These are phyloP conservation scores for Corydoras sp. DNA, from an alignment of 2,113 vertebrate genomes.

Conservation along the genomic window DNA sequence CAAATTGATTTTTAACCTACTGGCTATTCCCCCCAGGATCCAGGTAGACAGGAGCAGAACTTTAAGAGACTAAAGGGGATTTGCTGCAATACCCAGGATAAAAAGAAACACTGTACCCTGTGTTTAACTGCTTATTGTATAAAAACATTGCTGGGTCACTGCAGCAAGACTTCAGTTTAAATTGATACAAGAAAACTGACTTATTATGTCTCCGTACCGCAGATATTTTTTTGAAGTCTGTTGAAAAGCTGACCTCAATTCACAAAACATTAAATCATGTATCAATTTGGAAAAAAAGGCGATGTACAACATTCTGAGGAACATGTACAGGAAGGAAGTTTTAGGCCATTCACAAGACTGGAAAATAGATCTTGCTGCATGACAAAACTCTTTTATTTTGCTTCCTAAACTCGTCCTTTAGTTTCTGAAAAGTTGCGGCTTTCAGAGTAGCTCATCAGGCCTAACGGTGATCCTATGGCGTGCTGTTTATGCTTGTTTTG, in stretches of 20 bases:
- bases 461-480: not conserved
- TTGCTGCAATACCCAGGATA: constrained; percentile 1
- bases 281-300: too few relatives aligned
- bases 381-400: too few relatives aligned
- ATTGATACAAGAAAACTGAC: too few relatives aligned
- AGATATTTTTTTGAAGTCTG: too few relatives aligned
- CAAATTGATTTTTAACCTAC: not conserved
- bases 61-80: not conserved
- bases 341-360: too few relatives aligned
- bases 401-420: not conserved
- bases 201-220: too few relatives aligned
- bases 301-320: too few relatives aligned
- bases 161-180: not conserved
- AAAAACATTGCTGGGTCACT: not conserved
- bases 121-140: not conserved
- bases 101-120: constrained; percentile 1
- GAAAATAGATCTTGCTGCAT: too few relatives aligned
- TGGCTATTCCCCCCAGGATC: not conserved
- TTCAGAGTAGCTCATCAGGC: not conserved
- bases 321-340: too few relatives aligned
- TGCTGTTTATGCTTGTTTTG: constrained; percentile 10
- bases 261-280: too few relatives aligned
- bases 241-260: too few relatives aligned
- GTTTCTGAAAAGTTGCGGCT: not conserved
- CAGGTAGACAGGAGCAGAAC: not conserved